phyloP scores from a whole-genome alignment of 2,113 vertebrate species.

The Daubentonia madagascariensis region DNA sequence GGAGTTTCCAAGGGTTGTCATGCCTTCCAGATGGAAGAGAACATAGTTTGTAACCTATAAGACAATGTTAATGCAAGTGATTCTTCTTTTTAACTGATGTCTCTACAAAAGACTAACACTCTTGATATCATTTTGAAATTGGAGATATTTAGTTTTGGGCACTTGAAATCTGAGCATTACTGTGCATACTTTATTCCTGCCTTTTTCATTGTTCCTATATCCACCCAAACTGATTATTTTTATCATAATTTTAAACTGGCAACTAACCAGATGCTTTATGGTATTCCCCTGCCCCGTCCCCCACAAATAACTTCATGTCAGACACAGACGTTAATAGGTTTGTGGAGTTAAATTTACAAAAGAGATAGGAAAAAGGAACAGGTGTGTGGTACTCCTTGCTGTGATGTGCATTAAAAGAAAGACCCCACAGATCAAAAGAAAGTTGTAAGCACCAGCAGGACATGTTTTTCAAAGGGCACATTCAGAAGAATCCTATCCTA shows the following conservation, averaged over 20 bases:
- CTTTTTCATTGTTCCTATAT: neutral
- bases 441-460: constrained; percentile 7
- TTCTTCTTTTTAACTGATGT: neutral
- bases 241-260: neutral
- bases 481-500: neutral
- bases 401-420: neutral
- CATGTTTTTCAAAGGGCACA: neutral
- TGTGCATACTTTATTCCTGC: neutral
- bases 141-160: neutral
- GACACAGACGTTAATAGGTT: neutral
- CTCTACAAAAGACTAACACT: neutral
- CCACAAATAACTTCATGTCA: neutral
- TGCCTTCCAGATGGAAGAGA: neutral
- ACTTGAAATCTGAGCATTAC: no score
- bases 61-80: neutral
- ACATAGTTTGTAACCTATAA: neutral
- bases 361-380: neutral
- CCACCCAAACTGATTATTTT: neutral
- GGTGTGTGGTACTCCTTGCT: neutral
- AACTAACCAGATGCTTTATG: neutral
- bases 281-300: no score
- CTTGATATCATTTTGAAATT: neutral
- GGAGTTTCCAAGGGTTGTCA: neutral
- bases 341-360: neutral
- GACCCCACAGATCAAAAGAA: neutral